Evolutionary conservation across 2,113 vertebrate genomes (phyloP).

Genomic region (Ictalurus punctatus): DNA sequence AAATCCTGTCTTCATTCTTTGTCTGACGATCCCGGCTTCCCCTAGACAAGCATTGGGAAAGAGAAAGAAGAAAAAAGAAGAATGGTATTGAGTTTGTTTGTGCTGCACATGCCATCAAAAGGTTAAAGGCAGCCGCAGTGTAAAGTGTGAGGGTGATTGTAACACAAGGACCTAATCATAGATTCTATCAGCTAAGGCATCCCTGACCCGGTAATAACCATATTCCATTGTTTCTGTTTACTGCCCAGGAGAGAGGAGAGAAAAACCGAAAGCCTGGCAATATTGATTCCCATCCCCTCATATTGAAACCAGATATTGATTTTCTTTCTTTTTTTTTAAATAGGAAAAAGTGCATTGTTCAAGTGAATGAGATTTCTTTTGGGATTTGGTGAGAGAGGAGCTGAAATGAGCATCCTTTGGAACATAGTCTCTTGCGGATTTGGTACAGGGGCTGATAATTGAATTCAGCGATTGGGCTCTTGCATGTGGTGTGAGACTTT

Average conservation of each 20-base stretch:
- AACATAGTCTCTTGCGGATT: constrained; percentile 71
- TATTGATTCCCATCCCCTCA: constrained; percentile 76
- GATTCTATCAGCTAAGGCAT: constrained; percentile 69
- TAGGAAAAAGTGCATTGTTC: constrained; percentile 78
- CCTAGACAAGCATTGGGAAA: constrained; percentile 20
- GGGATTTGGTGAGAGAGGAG: constrained; percentile 77
- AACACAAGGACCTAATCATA: constrained; percentile 73
- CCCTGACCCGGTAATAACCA: constrained; percentile 79
- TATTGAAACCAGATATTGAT: constrained; percentile 85
- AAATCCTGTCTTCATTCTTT: constrained; percentile 42
- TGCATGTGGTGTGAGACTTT: constrained; percentile 64
- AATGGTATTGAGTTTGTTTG: constrained; percentile 59
- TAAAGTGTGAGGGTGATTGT: constrained; percentile 66
- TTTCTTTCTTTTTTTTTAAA: constrained; percentile 75
- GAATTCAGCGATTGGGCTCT: constrained; percentile 72
- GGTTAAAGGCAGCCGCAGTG: constrained; percentile 67
- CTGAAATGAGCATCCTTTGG: constrained; percentile 77
- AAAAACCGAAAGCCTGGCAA: constrained; percentile 53
- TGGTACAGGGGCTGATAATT: constrained; percentile 75
- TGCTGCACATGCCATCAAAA: constrained; percentile 62
- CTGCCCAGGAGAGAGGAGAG: constrained; percentile 65
- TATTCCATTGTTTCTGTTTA: constrained; percentile 78
- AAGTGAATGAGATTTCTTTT: constrained; percentile 76
- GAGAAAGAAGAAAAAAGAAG: constrained; percentile 18
- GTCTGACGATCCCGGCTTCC: constrained; percentile 34